A percentile compares a stretch with the other conserved stretches of the same genome.
Evolutionary conservation across 2,888 invertebrate genomes (phyloP).

Genomic region (Muschampia plurimacula): DNA sequence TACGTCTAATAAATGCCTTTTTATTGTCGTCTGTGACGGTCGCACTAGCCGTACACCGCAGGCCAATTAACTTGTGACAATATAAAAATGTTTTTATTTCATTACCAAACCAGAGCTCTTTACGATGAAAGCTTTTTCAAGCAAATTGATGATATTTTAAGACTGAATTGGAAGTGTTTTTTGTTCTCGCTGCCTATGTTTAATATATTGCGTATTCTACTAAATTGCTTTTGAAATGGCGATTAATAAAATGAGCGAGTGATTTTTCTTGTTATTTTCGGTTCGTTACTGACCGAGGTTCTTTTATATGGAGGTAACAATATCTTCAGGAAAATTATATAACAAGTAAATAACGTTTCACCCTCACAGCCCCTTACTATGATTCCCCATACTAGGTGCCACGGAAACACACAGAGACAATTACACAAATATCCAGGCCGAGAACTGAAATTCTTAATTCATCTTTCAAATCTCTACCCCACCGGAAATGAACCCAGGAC

Average conservation of each 20-base stretch:
- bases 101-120: slow-evolving; percentile 19
- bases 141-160: slow-evolving; percentile 33
- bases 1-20: slow-evolving; percentile 21
- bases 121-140: slow-evolving; percentile 18
- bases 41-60: slow-evolving; percentile 7
- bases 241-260: background rate
- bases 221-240: background rate
- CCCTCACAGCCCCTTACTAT: too few species aligned
- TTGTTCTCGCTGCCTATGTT: background rate
- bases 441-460: too few species aligned
- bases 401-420: too few species aligned
- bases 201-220: background rate
- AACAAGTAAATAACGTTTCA: too few species aligned
- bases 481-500: too few species aligned
- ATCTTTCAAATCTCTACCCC: too few species aligned
- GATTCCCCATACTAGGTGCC: too few species aligned
- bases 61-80: slow-evolving; percentile 26
- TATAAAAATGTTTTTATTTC: slow-evolving; percentile 32
- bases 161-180: slow-evolving; percentile 10
- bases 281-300: too few species aligned
- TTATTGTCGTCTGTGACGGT: background rate
- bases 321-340: too few species aligned
- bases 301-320: too few species aligned
- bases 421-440: too few species aligned
- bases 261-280: background rate